Evolutionary conservation across 1,140 invertebrate genomes (phyloP).

Genomic region (Magallana ariakensis): DNA sequence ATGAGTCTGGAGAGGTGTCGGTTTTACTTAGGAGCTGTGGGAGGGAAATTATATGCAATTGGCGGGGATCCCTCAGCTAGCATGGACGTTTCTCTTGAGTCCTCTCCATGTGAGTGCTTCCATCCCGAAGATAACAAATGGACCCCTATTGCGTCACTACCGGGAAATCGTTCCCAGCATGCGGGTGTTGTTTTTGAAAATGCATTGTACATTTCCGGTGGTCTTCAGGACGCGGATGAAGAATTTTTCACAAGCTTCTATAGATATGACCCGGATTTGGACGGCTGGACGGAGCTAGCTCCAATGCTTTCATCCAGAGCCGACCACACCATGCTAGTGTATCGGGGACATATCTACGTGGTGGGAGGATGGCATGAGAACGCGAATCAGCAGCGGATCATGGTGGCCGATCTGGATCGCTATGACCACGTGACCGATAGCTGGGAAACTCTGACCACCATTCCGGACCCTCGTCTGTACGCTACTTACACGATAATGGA

Average conservation of each 20-base stretch:
- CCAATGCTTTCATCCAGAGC: slow-evolving; percentile 85
- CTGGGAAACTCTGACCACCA: slow-evolving; percentile 84
- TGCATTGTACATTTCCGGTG: slow-evolving; percentile 83
- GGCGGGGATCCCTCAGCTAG: slow-evolving; percentile 81
- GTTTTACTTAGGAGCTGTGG: slow-evolving; percentile 86
- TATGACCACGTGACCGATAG: slow-evolving; percentile 83
- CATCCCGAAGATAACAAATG: slow-evolving; percentile 83
- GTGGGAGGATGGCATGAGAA: slow-evolving; percentile 88
- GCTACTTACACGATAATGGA: slow-evolving; percentile 84
- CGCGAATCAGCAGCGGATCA: slow-evolving; percentile 81
- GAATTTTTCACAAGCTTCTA: slow-evolving; percentile 83
- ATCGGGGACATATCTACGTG: slow-evolving; percentile 84
- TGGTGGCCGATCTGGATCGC: slow-evolving; percentile 86
- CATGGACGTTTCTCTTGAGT: slow-evolving; percentile 74
- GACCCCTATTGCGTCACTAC: slow-evolving; percentile 83
- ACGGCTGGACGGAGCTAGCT: slow-evolving; percentile 83
- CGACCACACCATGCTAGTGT: slow-evolving; percentile 86
- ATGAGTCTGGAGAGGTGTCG: slow-evolving; percentile 86
- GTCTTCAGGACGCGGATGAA: slow-evolving; percentile 80
- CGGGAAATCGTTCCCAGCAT: slow-evolving; percentile 84
- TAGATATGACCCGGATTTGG: slow-evolving; percentile 82
- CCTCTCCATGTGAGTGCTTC: slow-evolving; percentile 84
- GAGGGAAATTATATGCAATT: slow-evolving; percentile 85
- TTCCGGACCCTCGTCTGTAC: slow-evolving; percentile 86
- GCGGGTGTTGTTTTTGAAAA: slow-evolving; percentile 83